Percentiles rank a stretch among this genome's conserved stretches.
Conservation (phyloP, 1,140 invertebrate genomes). For the Drosophila tristis region DNA sequence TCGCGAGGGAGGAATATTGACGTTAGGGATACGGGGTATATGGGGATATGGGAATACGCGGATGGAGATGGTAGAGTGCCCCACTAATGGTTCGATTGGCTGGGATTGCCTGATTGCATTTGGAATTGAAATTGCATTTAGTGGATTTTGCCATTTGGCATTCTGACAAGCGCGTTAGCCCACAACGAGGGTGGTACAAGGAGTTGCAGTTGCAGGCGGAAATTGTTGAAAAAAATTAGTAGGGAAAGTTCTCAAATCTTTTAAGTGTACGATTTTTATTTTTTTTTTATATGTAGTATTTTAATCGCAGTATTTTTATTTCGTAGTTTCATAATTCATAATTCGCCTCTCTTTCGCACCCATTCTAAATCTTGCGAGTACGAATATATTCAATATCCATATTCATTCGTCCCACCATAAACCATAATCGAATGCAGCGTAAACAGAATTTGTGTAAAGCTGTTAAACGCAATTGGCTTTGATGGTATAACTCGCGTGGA, state of each 20-base stretch:
- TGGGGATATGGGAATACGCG: slow-evolving; percentile 1
- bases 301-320: no score
- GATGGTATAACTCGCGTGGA: slow-evolving; percentile 29
- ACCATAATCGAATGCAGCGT: slow-evolving; percentile 21
- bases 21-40: no score
- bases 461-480: slow-evolving; percentile 56
- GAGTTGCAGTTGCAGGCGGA: background rate
- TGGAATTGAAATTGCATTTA: slow-evolving; percentile 65
- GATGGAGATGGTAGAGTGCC: slow-evolving; percentile 12
- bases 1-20: no score
- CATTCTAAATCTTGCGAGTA: no score
- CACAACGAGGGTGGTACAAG: background rate
- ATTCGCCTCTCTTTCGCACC: background rate
- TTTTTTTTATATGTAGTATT: no score
- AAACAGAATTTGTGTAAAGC: slow-evolving; percentile 29
- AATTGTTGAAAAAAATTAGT: background rate
- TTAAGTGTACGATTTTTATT: no score
- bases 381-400: no score
- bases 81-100: slow-evolving; percentile 58
- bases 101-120: slow-evolving; percentile 55
- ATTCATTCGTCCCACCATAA: no score
- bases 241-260: background rate
- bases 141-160: slow-evolving; percentile 56
- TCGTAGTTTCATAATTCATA: no score
- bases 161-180: slow-evolving; percentile 12